A percentile compares a stretch with the other conserved stretches of the same genome.
Conservation (phyloP, 2,113 vertebrate species). For the Gambusia affinis region DNA sequence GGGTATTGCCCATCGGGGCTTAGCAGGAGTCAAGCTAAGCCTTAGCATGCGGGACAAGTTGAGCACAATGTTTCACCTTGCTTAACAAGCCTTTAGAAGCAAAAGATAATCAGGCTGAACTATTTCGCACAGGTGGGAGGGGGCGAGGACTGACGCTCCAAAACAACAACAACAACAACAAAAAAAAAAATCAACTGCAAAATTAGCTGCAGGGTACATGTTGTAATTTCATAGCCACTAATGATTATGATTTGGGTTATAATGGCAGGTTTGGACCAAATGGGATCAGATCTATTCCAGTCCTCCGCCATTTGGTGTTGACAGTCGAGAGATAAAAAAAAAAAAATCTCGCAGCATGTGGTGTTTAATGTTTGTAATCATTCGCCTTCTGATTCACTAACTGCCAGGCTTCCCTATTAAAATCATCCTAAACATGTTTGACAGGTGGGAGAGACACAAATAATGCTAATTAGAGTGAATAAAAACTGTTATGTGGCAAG, state of each 20-base stretch:
- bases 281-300: slow-evolving; percentile 31
- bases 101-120: background rate
- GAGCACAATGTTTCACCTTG: background rate
- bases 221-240: slow-evolving; percentile 9
- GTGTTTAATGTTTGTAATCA: slow-evolving; percentile 51
- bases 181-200: background rate
- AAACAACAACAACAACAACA: background rate
- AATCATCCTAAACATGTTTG: slow-evolving; percentile 41
- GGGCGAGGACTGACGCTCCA: too few relatives aligned
- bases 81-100: background rate
- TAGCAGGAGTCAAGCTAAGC: background rate
- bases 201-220: slow-evolving; percentile 5
- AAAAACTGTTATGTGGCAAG: slow-evolving; percentile 10
- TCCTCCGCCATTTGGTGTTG: slow-evolving; percentile 45
- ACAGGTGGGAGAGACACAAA: slow-evolving; percentile 45
- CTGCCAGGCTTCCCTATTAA: slow-evolving; percentile 48
- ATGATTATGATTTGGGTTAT: slow-evolving; percentile 21
- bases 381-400: slow-evolving; percentile 46
- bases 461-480: slow-evolving; percentile 25
- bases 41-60: background rate
- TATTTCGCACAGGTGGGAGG: background rate
- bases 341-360: slow-evolving; percentile 54
- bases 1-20: slow-evolving; percentile 8
- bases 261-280: slow-evolving; percentile 38
- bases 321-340: slow-evolving; percentile 54